These are phyloP conservation scores for Enteromius unitaeniatus DNA, from an alignment of 2,797 vertebrate species.

Conservation along the genomic window DNA sequence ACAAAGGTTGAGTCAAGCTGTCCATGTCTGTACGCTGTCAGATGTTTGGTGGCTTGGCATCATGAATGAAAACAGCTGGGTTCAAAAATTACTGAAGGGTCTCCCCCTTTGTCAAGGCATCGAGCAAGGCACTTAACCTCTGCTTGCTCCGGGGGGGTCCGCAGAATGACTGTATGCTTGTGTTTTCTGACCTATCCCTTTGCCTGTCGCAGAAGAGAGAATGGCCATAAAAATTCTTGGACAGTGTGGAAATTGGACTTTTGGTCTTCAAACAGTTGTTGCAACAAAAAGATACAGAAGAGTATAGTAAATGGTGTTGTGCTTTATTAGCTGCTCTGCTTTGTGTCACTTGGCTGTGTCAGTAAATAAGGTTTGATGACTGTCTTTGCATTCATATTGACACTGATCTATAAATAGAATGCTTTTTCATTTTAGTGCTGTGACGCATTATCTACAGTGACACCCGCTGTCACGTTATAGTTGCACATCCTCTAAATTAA, in stretches of 20 bases:
- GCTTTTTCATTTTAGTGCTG: background rate
- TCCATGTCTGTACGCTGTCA: background rate
- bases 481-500: background rate
- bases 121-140: constrained; percentile 1
- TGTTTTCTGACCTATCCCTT: constrained; percentile 17
- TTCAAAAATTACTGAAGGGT: background rate
- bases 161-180: background rate
- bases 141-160: background rate
- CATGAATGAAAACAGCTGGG: constrained; percentile 18
- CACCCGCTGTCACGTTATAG: background rate
- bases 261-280: background rate
- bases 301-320: background rate
- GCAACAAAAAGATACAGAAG: background rate
- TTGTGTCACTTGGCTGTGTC: background rate
- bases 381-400: background rate
- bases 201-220: background rate
- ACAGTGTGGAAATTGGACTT: background rate
- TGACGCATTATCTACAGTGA: background rate
- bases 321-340: background rate
- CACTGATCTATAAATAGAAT: background rate
- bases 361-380: background rate
- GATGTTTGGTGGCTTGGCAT: constrained; percentile 9
- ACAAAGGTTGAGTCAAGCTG: background rate
- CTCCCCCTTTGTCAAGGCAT: background rate
- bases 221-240: background rate